phyloP scores from a whole-genome alignment of 2,888 invertebrate genomes.

The Chymomyza fuscimana region DNA sequence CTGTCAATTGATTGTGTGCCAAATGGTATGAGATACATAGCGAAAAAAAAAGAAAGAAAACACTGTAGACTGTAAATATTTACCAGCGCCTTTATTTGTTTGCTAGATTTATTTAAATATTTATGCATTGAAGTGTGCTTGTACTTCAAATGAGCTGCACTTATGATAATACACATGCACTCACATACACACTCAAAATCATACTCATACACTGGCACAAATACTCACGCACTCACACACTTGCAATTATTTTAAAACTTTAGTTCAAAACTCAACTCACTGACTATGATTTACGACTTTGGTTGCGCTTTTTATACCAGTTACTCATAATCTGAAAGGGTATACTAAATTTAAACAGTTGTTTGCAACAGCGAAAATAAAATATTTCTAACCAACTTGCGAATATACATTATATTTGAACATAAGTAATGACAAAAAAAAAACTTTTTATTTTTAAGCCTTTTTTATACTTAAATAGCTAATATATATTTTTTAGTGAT shows the following conservation, averaged over 20 bases:
- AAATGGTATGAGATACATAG: neutral
- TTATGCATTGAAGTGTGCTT: slow-evolving; percentile 20
- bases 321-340: too few relatives aligned
- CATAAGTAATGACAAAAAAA: too few relatives aligned
- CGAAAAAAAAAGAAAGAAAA: neutral
- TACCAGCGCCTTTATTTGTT: slow-evolving; percentile 31
- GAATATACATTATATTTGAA: too few relatives aligned
- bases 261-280: neutral
- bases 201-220: neutral
- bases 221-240: neutral
- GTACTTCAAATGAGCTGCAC: slow-evolving; percentile 3
- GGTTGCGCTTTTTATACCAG: slow-evolving; percentile 23
- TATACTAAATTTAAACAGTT: too few relatives aligned
- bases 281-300: slow-evolving; percentile 37
- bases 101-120: slow-evolving; percentile 38
- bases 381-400: too few relatives aligned
- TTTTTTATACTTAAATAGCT: too few relatives aligned
- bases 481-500: too few relatives aligned
- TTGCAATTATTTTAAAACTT: slow-evolving; percentile 21
- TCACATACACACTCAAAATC: neutral
- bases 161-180: neutral
- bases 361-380: too few relatives aligned
- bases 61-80: slow-evolving; percentile 43
- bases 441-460: too few relatives aligned
- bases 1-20: slow-evolving; percentile 37